Evolutionary conservation across 2,113 vertebrate species (phyloP).

Genomic region (Xiphias gladius): DNA sequence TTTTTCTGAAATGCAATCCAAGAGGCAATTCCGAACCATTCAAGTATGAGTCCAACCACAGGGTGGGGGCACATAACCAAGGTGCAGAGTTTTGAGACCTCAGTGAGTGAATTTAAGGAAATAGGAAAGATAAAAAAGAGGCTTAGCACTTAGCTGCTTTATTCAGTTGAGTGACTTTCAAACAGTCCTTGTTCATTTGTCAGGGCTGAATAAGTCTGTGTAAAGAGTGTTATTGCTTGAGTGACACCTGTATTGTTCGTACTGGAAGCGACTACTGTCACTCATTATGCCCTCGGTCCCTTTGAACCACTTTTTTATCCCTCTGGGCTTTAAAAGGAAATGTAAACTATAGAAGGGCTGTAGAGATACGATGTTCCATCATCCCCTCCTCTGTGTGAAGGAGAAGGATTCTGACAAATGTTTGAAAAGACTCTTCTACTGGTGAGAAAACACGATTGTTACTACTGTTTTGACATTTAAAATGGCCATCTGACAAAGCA

Average conservation of each 20-base stretch:
- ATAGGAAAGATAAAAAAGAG: slow-evolving; percentile 67
- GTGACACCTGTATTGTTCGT: slow-evolving; percentile 71
- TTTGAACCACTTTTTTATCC: slow-evolving; percentile 41
- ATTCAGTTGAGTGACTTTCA: slow-evolving; percentile 76
- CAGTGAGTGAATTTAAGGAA: slow-evolving; percentile 53
- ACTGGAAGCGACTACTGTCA: slow-evolving; percentile 63
- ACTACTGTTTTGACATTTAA: slow-evolving; percentile 29
- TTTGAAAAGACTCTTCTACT: slow-evolving; percentile 23
- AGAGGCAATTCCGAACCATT: slow-evolving; percentile 77
- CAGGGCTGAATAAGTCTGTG: slow-evolving; percentile 69
- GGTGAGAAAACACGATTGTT: slow-evolving; percentile 17
- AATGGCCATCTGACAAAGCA: slow-evolving; percentile 22
- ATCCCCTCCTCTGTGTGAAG: slow-evolving; percentile 33
- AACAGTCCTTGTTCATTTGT: slow-evolving; percentile 76
- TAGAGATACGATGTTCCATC: slow-evolving; percentile 32
- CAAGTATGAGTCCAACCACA: slow-evolving; percentile 70
- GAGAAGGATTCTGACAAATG: slow-evolving; percentile 18
- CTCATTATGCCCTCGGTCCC: slow-evolving; percentile 58
- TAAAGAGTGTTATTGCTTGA: slow-evolving; percentile 66
- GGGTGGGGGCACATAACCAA: slow-evolving; percentile 50
- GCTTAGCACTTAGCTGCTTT: slow-evolving; percentile 77
- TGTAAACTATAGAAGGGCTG: slow-evolving; percentile 45
- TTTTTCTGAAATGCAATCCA: slow-evolving; percentile 78
- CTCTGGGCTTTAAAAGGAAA: slow-evolving; percentile 63
- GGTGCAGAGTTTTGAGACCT: slow-evolving; percentile 61